Percentiles rank a stretch among this genome's conserved stretches.
Evolutionary conservation across 92 coral and sea anemone species (phyloP).

Genomic region (Actinernus sp.): DNA sequence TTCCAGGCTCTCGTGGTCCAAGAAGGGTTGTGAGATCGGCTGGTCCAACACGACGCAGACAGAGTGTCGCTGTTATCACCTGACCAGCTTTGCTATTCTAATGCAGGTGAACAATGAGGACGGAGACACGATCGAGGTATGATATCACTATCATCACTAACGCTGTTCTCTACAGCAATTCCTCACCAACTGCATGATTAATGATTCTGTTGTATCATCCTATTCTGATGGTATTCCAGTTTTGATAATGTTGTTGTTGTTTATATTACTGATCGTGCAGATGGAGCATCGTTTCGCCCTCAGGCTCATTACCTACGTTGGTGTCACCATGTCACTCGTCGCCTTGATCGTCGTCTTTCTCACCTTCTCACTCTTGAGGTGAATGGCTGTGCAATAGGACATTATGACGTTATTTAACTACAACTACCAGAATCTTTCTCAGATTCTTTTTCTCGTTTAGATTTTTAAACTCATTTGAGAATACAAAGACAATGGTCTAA

Average conservation of each 20-base stretch:
- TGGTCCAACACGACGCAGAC: constrained; percentile 58
- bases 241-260: not conserved
- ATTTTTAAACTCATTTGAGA: too few species aligned
- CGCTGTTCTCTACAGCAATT: not conserved
- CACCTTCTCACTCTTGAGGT: constrained; percentile 83
- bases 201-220: too few species aligned
- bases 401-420: too few species aligned
- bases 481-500: not conserved
- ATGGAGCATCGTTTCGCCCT: constrained; percentile 59
- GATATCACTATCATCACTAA: too few species aligned
- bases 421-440: too few species aligned
- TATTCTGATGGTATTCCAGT: too few species aligned
- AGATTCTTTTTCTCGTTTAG: too few species aligned
- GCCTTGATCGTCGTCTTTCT: constrained; percentile 80
- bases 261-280: constrained; percentile 18
- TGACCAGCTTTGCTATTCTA: constrained; percentile 90
- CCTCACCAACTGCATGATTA: not conserved
- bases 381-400: too few species aligned
- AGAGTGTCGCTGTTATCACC: constrained; percentile 85
- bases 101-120: constrained; percentile 68
- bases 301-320: constrained; percentile 75
- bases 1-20: constrained; percentile 81
- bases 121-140: constrained; percentile 48
- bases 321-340: constrained; percentile 73
- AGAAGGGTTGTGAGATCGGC: constrained; percentile 66